Evolutionary conservation across 1,140 invertebrate species (phyloP), one percentile per base, ranked within the genome.

Genomic region (Agrypnia vestita): DNA sequence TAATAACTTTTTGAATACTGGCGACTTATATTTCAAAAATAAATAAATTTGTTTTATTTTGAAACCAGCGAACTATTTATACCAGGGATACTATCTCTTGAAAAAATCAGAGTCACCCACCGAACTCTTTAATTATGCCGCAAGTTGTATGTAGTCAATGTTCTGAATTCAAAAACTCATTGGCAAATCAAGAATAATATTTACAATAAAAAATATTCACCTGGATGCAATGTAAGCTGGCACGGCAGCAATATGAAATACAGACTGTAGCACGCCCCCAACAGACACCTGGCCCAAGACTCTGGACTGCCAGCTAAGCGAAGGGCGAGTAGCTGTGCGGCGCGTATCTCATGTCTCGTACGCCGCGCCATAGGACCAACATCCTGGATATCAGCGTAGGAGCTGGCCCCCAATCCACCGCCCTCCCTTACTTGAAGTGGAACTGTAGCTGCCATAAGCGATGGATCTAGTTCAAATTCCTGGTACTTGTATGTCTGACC

Each of bases 211-310:
- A 85, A 92, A 10, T 12, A n/a, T 17, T 47, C 74, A 10, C 88
- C 88, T 0, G 87, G 85, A 13, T 84, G 84, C 12, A 89, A 82
- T 81, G 84, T 85, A 17, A 90, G 80, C 0, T 88, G 86, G 67
- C 96, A 94, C 10, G 97, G 96, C 80, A 99, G 91, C 86, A 98
- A 95, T 84, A 99, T 93, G 89, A 99, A 99, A 94, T 99, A 99
- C n/a, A 99, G 90, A 77, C 97, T 98, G 87, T 96, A 96, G 85
- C 95, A 97, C 7, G 96, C 96, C 19, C 94, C 94, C 9, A 97
- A 90, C 15, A 97, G 87, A 90, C 95, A 98, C 88, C 96, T 96
- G 13, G 97, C 96, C 98, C 98, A 99, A 56, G 94, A 89, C 84
- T 96, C 93, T 25, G 97, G 97, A 15, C 89, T 90, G 46, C 93